Percentiles rank a stretch among this genome's conserved stretches.
Conservation (phyloP, 2,113 vertebrate genomes). For the Vulpes vulpes region DNA sequence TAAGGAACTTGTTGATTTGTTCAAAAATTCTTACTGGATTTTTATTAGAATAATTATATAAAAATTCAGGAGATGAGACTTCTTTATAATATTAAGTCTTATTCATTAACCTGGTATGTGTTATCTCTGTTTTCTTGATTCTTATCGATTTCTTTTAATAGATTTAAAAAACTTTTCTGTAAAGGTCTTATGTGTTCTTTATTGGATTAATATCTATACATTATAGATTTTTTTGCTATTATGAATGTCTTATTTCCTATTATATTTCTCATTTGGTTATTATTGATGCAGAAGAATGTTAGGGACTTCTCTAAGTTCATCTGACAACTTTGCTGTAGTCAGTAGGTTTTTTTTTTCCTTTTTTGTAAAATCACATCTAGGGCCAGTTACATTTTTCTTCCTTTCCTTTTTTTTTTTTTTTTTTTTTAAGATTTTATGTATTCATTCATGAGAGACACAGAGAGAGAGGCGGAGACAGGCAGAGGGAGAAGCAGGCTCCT, state of each 20-base stretch:
- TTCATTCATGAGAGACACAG: no score
- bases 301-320: not conserved
- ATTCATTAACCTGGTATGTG: not conserved
- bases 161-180: not conserved
- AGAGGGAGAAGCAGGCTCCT: no score
- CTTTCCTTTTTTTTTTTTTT: not conserved
- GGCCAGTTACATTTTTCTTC: not conserved
- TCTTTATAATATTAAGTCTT: not conserved
- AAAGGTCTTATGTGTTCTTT: not conserved
- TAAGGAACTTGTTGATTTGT: not conserved
- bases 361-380: not conserved
- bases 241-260: not conserved
- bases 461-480: no score
- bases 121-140: not conserved
- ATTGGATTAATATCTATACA: not conserved
- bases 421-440: not conserved
- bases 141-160: slow-evolving; percentile 23
- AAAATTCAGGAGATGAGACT: not conserved
- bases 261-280: not conserved
- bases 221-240: not conserved
- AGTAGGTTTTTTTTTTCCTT: not conserved
- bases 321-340: not conserved
- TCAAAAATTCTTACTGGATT: not conserved
- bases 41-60: not conserved
- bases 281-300: not conserved